Base-by-base conservation (phyloP, 1,140 invertebrate genomes). In the Caenorhabditis brenneri region DNA sequence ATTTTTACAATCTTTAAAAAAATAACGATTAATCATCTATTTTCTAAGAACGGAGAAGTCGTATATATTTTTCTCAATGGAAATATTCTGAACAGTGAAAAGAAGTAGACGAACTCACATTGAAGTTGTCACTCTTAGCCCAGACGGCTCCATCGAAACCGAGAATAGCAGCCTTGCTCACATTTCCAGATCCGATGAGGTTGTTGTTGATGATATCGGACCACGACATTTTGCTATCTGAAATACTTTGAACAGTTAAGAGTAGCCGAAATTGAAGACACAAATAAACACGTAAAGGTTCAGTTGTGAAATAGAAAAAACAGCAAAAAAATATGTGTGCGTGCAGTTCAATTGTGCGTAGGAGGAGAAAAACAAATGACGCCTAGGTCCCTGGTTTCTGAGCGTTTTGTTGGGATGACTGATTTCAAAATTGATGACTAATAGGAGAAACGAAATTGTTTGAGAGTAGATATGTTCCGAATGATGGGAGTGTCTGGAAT, bases 91-190 rank as follows among this genome's bases (percentile, higher is more conserved):
- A 48, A 55, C 33, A 80, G 19, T 27, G 53, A 80, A 58, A 10
- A 36, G 55, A n/a, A 84, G 31, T 15, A 86, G 7, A 15, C 5
- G 65, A 48, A 33, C 78, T 33, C 58, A 88, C 83, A 24, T 89
- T 89, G 58, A 90, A 90, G 82, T 90, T 91, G 36, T 88, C 88
- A 31, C 89, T 90, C 86, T 90, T 90, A 16, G 53, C 89, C 89
- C 89, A 90, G 27, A 90, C 83, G 31, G 89, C 86, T 22, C 89
- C 89, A 46, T 90, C 89, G 12, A 89, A 82, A 16, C 89, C 89
- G 78, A 80, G 84, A 80, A 90, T 90, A 15, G 89, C 89, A 12
- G 90, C 89, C 60, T 90, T 90, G 31, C 89, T 89, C 0, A 90
- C 89, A 65, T 86, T 84, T 2, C 90, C 90, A 58, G 89, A 89